phyloP scores from a whole-genome alignment of 2,797 vertebrate species.

The Ceryle rudis region DNA sequence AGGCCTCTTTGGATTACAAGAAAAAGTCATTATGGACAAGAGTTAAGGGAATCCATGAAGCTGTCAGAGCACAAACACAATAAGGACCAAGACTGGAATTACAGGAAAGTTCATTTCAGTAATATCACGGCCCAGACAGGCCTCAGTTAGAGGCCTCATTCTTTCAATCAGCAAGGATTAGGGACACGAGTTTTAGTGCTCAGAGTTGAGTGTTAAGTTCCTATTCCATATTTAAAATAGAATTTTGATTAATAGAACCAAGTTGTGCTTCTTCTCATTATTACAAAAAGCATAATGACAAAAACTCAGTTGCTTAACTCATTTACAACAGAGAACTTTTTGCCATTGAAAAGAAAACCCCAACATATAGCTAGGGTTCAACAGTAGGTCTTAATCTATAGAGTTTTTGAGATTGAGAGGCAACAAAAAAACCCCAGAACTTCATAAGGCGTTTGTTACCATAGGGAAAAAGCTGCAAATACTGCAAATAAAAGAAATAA shows the following conservation, averaged over 20 bases:
- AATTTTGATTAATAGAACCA: neutral
- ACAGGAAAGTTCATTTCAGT: neutral
- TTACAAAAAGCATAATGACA: neutral
- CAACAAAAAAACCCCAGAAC: neutral
- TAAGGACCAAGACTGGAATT: neutral
- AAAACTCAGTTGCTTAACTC: neutral
- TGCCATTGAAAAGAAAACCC: neutral
- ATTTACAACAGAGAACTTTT: neutral
- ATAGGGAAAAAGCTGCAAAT: neutral
- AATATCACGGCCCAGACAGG: neutral
- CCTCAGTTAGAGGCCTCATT: neutral
- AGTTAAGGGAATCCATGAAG: neutral
- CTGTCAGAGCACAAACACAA: neutral
- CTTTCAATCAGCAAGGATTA: neutral
- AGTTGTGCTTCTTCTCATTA: neutral
- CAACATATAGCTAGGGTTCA: neutral
- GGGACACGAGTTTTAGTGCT: neutral
- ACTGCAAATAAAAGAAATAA: constrained; percentile 45
- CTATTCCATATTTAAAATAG: neutral
- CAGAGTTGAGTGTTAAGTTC: neutral
- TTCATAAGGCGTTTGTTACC: neutral
- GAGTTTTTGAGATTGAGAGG: neutral
- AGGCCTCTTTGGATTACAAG: neutral
- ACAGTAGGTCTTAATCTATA: neutral
- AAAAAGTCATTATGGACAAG: neutral